phyloP scores from a whole-genome alignment of 2,113 vertebrate genomes.

The Alaudala cheleensis region DNA sequence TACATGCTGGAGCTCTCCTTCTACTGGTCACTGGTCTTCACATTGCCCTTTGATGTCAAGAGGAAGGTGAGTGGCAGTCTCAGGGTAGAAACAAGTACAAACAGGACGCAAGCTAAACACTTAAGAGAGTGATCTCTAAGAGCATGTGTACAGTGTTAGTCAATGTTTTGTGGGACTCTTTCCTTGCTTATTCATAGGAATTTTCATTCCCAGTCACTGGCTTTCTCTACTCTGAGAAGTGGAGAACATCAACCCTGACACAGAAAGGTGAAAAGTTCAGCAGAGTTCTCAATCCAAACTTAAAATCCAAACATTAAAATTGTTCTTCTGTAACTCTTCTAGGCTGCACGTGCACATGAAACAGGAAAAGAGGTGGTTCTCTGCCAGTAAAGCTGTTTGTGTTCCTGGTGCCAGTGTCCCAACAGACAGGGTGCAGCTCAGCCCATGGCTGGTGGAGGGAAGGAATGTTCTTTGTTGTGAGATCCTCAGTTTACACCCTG shows the following conservation, averaged over 20 bases:
- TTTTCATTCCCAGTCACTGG: not conserved
- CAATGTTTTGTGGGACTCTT: not conserved
- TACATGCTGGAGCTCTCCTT: constrained; percentile 90
- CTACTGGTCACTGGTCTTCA: constrained; percentile 88
- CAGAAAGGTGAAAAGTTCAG: not conserved
- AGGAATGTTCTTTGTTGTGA: not conserved
- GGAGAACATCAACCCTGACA: not conserved
- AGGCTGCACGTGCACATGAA: not conserved
- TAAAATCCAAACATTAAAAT: not conserved
- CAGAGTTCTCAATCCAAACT: not conserved
- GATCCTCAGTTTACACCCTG: not conserved
- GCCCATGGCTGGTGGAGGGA: not conserved
- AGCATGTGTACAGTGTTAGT: too few relatives aligned
- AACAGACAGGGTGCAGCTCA: not conserved
- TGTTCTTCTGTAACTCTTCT: not conserved
- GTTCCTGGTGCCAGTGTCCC: not conserved
- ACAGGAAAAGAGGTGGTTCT: not conserved
- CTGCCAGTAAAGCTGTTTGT: not conserved
- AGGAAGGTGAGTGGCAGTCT: constrained; percentile 84
- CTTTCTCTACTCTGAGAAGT: not conserved
- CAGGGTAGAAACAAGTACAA: not conserved
- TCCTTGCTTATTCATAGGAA: not conserved
- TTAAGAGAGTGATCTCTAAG: not conserved
- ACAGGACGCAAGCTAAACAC: not conserved
- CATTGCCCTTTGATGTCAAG: constrained; percentile 87